Conservation (phyloP, 2,113 vertebrate genomes). For the Tychaedon coryphoeus region DNA sequence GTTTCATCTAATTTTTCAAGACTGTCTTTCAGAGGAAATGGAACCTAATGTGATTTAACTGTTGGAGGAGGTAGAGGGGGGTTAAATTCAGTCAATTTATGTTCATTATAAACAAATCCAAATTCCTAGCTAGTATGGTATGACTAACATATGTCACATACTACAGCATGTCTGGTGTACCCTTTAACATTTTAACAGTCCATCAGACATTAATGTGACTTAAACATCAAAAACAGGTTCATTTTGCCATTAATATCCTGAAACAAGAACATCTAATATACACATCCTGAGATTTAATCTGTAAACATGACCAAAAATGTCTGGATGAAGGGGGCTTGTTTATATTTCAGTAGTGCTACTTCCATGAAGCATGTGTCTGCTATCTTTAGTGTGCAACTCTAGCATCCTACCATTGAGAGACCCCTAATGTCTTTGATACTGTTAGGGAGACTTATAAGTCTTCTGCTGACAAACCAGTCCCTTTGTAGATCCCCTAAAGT, state of each 20-base stretch:
- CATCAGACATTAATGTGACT: constrained; percentile 78
- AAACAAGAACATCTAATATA: constrained; percentile 76
- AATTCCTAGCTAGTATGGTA: constrained; percentile 69
- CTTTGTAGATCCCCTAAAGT: constrained; percentile 64
- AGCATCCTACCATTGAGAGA: constrained; percentile 33
- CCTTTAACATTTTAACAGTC: constrained; percentile 75
- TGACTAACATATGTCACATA: constrained; percentile 58
- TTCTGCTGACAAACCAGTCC: constrained; percentile 65
- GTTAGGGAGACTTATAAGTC: constrained; percentile 49
- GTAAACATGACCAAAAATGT: constrained; percentile 77
- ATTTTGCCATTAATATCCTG: constrained; percentile 77
- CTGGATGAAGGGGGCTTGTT: constrained; percentile 72
- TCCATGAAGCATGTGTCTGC: constrained; percentile 63
- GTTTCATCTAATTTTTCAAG: constrained; percentile 64
- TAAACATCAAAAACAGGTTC: constrained; percentile 77
- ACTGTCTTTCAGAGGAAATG: constrained; percentile 65
- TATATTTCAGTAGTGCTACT: constrained; percentile 73
- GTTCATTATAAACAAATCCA: constrained; percentile 71
- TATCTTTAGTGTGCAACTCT: constrained; percentile 63
- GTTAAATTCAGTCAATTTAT: constrained; percentile 68
- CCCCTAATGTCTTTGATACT: constrained; percentile 35
- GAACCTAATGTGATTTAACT: constrained; percentile 64
- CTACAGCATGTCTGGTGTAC: constrained; percentile 62
- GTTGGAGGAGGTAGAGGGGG: constrained; percentile 32
- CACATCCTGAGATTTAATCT: constrained; percentile 82